A percentile compares a stretch with the other conserved stretches of the same genome.
Evolutionary conservation across 1,140 invertebrate species (phyloP).

Genomic region (Nephila pilipes): DNA sequence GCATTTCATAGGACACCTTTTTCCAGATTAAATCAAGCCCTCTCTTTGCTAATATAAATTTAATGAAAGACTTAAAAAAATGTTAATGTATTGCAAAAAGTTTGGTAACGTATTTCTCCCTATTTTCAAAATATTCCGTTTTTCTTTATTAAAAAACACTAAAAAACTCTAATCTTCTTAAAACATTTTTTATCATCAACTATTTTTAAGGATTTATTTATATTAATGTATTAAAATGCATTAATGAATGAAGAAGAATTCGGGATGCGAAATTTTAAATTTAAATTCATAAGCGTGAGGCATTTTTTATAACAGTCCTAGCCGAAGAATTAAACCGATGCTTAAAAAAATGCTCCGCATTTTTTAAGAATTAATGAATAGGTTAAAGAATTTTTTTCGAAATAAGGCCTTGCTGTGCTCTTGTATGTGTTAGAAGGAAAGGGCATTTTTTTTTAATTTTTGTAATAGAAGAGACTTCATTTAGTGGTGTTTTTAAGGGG

Average conservation of each 20-base stretch:
- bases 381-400: background rate
- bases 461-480: background rate
- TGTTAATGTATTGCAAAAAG: background rate
- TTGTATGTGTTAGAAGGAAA: background rate
- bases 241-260: background rate
- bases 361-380: constrained; percentile 5
- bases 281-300: background rate
- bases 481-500: background rate
- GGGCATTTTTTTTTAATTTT: background rate
- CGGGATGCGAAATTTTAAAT: background rate
- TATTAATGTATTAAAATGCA: constrained; percentile 18
- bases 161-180: background rate
- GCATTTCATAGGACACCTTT: background rate
- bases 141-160: constrained; percentile 5
- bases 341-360: background rate
- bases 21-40: background rate
- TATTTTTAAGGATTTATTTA: background rate
- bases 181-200: background rate
- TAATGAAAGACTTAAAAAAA: background rate
- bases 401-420: too few species aligned
- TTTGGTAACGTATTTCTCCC: too few species aligned
- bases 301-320: background rate
- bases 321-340: background rate
- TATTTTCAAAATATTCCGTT: background rate
- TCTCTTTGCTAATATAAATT: background rate